phyloP scores from a whole-genome alignment of 2,888 invertebrate species.

The Brenthis daphne region DNA sequence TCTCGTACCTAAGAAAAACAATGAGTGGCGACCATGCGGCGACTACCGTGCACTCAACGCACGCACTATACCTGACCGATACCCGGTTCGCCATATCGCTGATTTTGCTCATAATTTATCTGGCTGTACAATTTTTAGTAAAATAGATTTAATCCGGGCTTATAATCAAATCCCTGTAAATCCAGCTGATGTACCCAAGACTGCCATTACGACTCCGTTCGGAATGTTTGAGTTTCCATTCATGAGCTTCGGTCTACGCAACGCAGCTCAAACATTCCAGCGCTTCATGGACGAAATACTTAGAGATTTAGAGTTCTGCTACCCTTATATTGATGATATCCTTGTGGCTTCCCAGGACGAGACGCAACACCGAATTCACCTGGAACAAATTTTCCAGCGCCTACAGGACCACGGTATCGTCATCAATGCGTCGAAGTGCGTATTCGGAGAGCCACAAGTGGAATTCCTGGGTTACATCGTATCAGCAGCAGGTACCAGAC shows the following conservation, averaged over 20 bases:
- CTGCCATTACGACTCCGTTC: constrained; percentile 50
- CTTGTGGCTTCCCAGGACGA: constrained; percentile 40
- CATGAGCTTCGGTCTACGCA: constrained; percentile 56
- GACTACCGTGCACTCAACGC: too few species aligned
- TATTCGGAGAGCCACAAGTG: constrained; percentile 19
- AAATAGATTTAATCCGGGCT: constrained; percentile 41
- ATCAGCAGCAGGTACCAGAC: constrained; percentile 11
- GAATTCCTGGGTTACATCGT: constrained; percentile 24
- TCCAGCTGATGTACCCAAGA: constrained; percentile 49
- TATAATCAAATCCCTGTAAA: constrained; percentile 56
- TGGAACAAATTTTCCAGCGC: constrained; percentile 34
- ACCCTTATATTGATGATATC: constrained; percentile 51
- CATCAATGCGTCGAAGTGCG: constrained; percentile 21
- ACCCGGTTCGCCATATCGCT: constrained; percentile 25
- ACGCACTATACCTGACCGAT: too few species aligned
- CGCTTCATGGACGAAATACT: constrained; percentile 50
- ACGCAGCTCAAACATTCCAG: constrained; percentile 59
- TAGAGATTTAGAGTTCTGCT: constrained; percentile 36
- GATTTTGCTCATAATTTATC: constrained; percentile 36
- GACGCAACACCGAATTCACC: constrained; percentile 23
- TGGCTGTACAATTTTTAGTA: constrained; percentile 27
- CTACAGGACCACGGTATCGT: constrained; percentile 22
- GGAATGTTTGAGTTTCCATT: constrained; percentile 49
- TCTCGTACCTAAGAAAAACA: too few species aligned
- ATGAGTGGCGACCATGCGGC: too few species aligned